Conservation (phyloP, 37 sponge, comb jelly and placozoan genomes). For the Crambe crambe region DNA sequence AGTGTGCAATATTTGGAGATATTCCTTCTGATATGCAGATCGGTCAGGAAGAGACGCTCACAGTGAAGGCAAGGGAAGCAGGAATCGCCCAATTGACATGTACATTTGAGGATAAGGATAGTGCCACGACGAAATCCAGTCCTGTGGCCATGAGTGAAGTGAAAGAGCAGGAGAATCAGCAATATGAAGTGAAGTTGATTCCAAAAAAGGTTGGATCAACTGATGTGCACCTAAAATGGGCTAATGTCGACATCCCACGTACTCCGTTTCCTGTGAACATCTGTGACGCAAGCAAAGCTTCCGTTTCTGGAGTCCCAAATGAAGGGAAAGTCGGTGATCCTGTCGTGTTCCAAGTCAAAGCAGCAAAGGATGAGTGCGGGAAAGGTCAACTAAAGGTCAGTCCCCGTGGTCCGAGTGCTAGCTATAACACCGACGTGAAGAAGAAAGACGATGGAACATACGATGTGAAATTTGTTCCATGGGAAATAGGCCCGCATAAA, state of each 20-base stretch:
- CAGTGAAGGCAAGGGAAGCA: conserved; percentile 47
- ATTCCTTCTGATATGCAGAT: conserved; percentile 43
- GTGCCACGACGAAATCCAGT: not conserved
- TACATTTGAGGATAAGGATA: not conserved
- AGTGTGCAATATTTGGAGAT: conserved; percentile 48
- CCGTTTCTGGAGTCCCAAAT: conserved; percentile 26
- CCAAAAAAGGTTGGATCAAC: conserved; percentile 32
- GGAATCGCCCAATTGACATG: conserved; percentile 26
- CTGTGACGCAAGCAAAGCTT: conserved; percentile 48
- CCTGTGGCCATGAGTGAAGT: not conserved
- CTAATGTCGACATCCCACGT: conserved; percentile 44
- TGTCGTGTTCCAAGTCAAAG: conserved; percentile 48
- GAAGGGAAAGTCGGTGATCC: conserved; percentile 46
- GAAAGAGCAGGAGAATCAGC: conserved; percentile 26
- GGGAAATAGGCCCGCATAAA: conserved; percentile 70
- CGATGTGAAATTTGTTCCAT: conserved; percentile 52
- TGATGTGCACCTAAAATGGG: conserved; percentile 27
- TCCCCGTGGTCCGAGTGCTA: conserved; percentile 56
- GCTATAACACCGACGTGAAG: conserved; percentile 51
- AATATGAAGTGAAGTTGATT: conserved; percentile 18
- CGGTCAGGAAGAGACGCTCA: conserved; percentile 17
- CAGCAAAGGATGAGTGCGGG: conserved; percentile 47
- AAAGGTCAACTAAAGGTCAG: conserved; percentile 46
- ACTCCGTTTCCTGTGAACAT: conserved; percentile 60
- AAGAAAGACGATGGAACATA: conserved; percentile 51